Percentiles rank a stretch among this genome's conserved stretches.
Conservation (phyloP, 1,140 invertebrate genomes). For the Drosophila kikkawai region DNA sequence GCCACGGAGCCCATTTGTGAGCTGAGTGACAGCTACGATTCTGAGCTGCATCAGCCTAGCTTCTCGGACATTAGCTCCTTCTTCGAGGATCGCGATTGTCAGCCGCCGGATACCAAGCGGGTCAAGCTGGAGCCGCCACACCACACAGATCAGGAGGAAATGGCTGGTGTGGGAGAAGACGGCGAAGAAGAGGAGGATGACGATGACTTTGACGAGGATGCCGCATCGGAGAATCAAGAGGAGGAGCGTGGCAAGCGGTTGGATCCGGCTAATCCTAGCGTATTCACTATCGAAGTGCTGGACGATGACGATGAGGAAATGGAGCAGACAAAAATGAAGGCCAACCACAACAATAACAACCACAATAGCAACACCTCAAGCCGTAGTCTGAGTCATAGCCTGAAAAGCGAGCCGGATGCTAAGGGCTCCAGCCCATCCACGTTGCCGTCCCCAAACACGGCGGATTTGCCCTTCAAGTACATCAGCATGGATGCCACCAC, state of each 20-base stretch:
- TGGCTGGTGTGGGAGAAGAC: conserved; percentile 11
- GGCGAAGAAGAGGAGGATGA: conserved; percentile 60
- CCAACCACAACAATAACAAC: conserved; percentile 19
- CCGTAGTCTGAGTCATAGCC: conserved; percentile 23
- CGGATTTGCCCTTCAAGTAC: conserved; percentile 68
- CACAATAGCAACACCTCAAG: conserved; percentile 23
- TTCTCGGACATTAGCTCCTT: conserved; percentile 77
- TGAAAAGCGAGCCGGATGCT: conserved; percentile 51
- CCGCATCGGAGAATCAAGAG: conserved; percentile 63
- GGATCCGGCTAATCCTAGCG: conserved; percentile 34
- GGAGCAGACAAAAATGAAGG: conserved; percentile 37
- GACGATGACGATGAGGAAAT: conserved; percentile 74
- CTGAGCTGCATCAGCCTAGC: conserved; percentile 70
- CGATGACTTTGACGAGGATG: conserved; percentile 78
- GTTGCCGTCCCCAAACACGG: conserved; percentile 9
- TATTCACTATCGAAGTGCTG: conserved; percentile 73
- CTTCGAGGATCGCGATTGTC: conserved; percentile 64
- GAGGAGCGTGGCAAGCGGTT: conserved; percentile 40
- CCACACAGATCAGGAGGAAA: conserved; percentile 17
- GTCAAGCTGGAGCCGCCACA: conserved; percentile 54
- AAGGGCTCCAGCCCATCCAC: conserved; percentile 26
- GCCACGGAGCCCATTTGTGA: conserved; percentile 74
- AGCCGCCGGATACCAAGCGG: conserved; percentile 46
- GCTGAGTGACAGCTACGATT: conserved; percentile 73
- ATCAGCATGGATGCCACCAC: conserved; percentile 69